Base-by-base conservation (phyloP, 1,140 invertebrate genomes). In the Drosophila nikananu region DNA sequence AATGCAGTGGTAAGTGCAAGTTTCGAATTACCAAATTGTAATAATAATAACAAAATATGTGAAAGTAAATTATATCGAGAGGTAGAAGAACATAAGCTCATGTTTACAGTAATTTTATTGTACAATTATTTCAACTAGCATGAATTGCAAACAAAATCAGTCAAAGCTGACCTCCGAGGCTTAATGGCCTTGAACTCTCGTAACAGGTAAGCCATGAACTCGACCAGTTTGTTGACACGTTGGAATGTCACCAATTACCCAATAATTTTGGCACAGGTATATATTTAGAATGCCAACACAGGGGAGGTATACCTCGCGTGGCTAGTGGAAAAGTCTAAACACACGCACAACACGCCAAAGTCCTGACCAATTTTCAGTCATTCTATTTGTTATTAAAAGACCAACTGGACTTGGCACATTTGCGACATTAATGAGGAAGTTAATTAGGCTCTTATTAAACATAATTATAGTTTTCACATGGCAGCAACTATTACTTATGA, bases 391-490 rank as follows among this genome's bases (percentile, higher is more conserved):
- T 52, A 54, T 59, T 23, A 41, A 25, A 32, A 30, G 39, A 21
- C 30, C 27, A 21, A 48, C 19, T 54, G 64, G 46, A 59, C 51
- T 75, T 72, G 59, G 63, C 71, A 80, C 46, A 82, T 63, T 73
- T 51, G 62, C 61, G 35, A 60, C 30, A 86, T 63, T 72, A 41
- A 52, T 64, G 63, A 52, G 48, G 17, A 12, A 35, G 12, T 35
- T 37, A 49, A 42, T 46, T 25, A 42, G 55, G 51, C 37, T 59
- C 48, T 65, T 63, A 83, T 75, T 78, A 48, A 57, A 48, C 27
- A 55, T 74, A 80, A 87, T 67, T 48, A 62, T 46, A 52, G 63
- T 78, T 83, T 70, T 83, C 51, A 57, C 61, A 68, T 83, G 66
- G 54, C 35, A 54, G 39, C 41, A 21, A 5, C 51, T 42, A 49